Percentiles rank a stretch among this genome's conserved stretches.
Conservation (phyloP, 2,888 invertebrate genomes). For the Cremastinae sp. region DNA sequence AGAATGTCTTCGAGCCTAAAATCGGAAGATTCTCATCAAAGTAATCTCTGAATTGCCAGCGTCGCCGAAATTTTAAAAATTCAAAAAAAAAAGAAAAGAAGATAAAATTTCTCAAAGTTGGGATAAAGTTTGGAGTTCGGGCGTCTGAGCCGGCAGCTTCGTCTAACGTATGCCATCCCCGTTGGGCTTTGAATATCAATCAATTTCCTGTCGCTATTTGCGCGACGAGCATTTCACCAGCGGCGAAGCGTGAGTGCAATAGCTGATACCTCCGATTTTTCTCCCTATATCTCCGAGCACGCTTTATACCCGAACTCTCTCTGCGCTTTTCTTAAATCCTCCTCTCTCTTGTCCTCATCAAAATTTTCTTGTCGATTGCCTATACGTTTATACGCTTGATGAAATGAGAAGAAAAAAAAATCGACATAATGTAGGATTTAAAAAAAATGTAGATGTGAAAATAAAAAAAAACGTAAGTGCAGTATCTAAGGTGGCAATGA, state of each 20-base stretch:
- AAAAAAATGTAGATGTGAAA: too few relatives aligned
- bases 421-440: too few relatives aligned
- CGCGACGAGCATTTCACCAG: conserved; percentile 73
- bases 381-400: neutral
- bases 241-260: conserved; percentile 77
- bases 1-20: neutral
- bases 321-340: neutral
- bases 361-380: neutral
- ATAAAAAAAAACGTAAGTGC: too few relatives aligned
- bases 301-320: conserved; percentile 18
- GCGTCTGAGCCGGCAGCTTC: conserved; percentile 27
- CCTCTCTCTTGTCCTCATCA: conserved; percentile 5
- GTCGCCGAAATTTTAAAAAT: too few relatives aligned
- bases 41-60: too few relatives aligned
- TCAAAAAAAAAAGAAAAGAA: too few relatives aligned
- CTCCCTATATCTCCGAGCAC: conserved; percentile 4
- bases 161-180: conserved; percentile 64
- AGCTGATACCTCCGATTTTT: conserved; percentile 69
- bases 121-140: conserved; percentile 8
- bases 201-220: conserved; percentile 77
- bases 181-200: conserved; percentile 77
- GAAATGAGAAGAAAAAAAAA: too few relatives aligned
- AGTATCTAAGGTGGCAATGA: too few relatives aligned
- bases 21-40: too few relatives aligned
- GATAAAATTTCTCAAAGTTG: neutral